Evolutionary conservation across 2,888 invertebrate species (phyloP), one percentile per base, ranked within the genome.

Genomic region (Tetropium fuscum): DNA sequence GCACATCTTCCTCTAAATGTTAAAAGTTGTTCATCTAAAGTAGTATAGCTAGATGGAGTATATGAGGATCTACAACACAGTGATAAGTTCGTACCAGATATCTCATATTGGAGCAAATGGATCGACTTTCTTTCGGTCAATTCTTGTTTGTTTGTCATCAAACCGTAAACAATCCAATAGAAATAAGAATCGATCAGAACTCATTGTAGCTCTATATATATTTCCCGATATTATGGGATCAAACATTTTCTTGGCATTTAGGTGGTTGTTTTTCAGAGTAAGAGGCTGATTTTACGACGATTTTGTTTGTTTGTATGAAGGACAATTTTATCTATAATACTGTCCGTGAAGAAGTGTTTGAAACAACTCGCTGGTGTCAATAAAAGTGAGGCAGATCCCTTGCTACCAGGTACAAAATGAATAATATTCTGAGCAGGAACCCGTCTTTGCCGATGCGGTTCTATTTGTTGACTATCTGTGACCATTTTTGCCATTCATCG

Each of bases 41-140:
- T 45, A 8, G 18, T 8, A 15, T 44, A 53, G 16, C 11, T 20
- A 7, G 20, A 11, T 4, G 53, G 41, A 25, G 53, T 54, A 34
- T 70, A 61, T 44, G 63, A 61, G 18, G 53, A 63, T 30, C 38
- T 38, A 57, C 62, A 62, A 22, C n/a, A 49, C 47, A 15, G 8
- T 13, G 11, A 64, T 63, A 36, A 60, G 58, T 8, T 13, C 16
- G 5, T 40, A 11, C 40, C 40, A 40, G 16, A 40, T 13, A 6
- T 22, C 11, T 15, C 16, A 4, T 15, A 40, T 40, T 40, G 40
- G 15, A 13, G 40, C 40, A 40, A 40, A 40, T 40, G 11, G 11
- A 15, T 11, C 8, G 8, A 13, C 11, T 13, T 40, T 15, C 15
- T 16, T 40, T 40, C 2, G 10, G 7, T 40, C 13, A 8, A 13